phyloP scores from a whole-genome alignment of 2,888 invertebrate species.

The Taenaris catops region DNA sequence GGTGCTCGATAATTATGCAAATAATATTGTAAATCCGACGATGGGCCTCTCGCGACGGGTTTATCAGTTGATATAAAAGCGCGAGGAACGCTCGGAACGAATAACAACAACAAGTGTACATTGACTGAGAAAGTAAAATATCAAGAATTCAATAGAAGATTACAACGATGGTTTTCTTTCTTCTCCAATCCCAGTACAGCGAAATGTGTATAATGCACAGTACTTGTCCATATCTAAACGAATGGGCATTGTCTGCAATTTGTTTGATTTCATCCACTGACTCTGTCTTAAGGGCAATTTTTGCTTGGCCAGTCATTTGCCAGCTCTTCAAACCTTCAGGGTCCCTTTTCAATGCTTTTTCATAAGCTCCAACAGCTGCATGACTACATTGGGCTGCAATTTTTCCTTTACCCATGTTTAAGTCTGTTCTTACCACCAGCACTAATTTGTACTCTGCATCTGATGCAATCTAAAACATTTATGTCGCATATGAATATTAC shows the following conservation, averaged over 20 bases:
- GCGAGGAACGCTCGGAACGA: no score
- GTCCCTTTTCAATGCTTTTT: slow-evolving; percentile 81
- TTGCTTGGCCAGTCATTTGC: slow-evolving; percentile 89
- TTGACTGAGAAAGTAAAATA: no score
- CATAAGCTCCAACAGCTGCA: slow-evolving; percentile 93
- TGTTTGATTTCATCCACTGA: slow-evolving; percentile 85
- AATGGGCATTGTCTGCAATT: slow-evolving; percentile 86
- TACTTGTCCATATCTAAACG: no score
- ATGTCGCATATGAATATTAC: not conserved
- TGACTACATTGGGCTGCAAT: slow-evolving; percentile 97
- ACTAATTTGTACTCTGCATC: slow-evolving; percentile 88
- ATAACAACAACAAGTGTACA: no score
- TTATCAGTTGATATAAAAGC: no score
- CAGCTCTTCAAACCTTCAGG: slow-evolving; percentile 79
- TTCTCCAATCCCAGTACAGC: no score
- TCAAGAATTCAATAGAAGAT: no score
- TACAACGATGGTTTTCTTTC: no score
- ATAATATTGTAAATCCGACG: no score
- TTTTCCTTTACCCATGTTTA: slow-evolving; percentile 98
- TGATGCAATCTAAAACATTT: slow-evolving; percentile 51
- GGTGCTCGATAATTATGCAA: no score
- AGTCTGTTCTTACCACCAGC: slow-evolving; percentile 91
- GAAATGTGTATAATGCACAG: no score
- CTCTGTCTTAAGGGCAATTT: slow-evolving; percentile 92
- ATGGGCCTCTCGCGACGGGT: no score